A percentile compares a stretch with the other conserved stretches of the same genome.
Evolutionary conservation across 2,797 vertebrate genomes (phyloP).

Genomic region (Gymnopithys bicolor): DNA sequence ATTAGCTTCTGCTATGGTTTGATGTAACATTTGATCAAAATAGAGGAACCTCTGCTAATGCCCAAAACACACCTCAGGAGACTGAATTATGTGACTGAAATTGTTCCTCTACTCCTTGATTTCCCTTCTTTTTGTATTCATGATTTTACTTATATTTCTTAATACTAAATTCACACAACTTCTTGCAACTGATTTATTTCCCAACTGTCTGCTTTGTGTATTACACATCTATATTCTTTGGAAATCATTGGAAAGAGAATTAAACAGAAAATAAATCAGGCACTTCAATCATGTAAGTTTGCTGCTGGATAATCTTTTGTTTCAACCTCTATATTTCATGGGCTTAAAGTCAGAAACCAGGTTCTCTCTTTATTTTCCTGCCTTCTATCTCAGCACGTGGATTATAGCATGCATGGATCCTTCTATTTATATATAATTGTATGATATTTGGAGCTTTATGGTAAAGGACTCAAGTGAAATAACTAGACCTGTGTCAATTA

Average conservation of each 20-base stretch:
- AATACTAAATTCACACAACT: neutral
- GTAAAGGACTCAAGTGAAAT: slow-evolving; percentile 4
- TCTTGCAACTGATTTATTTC: neutral
- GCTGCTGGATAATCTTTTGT: neutral
- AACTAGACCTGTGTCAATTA: slow-evolving; percentile 33
- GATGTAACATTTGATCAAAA: neutral
- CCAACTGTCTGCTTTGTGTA: neutral
- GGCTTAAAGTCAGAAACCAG: neutral
- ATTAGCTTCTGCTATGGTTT: neutral
- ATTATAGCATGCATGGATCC: neutral
- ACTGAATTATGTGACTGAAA: neutral
- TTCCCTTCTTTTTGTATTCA: neutral
- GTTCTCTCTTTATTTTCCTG: neutral
- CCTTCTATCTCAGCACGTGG: neutral
- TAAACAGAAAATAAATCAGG: neutral
- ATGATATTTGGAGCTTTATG: neutral
- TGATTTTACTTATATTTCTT: neutral
- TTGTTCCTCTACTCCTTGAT: fast-evolving
- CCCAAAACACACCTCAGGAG: neutral
- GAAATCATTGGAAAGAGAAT: neutral
- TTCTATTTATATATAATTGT: slow-evolving; percentile 24
- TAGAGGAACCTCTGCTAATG: neutral
- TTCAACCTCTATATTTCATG: neutral
- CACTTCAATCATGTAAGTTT: neutral
- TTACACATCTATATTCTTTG: neutral